These are phyloP conservation scores for Platycercus adscitus DNA, from an alignment of 2,113 vertebrate species.

Conservation along the genomic window DNA sequence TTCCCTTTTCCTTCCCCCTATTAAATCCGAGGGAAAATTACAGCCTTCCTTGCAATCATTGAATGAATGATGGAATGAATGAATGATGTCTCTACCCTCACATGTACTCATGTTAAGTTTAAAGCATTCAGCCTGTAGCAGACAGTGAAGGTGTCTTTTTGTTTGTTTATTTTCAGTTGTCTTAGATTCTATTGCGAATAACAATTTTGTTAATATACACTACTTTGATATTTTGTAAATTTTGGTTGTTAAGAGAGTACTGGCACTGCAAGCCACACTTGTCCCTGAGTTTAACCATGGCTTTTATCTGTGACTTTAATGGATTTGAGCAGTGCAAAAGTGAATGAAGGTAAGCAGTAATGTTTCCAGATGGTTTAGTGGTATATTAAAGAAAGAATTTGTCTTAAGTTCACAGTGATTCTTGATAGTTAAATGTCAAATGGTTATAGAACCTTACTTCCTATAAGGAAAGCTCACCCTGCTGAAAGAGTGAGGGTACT, in stretches of 20 bases:
- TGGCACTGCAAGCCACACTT: not conserved
- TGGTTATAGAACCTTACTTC: not conserved
- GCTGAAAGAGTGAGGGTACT: not conserved
- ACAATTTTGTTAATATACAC: fast-evolving
- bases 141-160: not conserved
- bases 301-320: not conserved
- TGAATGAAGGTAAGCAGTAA: not conserved
- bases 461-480: not conserved
- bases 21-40: not conserved
- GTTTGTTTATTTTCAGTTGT: fast-evolving
- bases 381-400: not conserved
- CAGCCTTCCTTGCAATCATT: not conserved
- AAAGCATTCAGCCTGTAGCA: not conserved
- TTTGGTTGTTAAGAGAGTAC: fast-evolving
- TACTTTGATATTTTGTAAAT: fast-evolving
- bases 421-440: not conserved
- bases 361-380: not conserved
- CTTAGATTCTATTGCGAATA: not conserved
- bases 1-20: too few relatives aligned
- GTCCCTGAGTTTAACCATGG: not conserved
- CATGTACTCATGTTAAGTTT: too few relatives aligned
- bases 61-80: not conserved
- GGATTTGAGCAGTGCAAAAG: not conserved
- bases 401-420: not conserved
- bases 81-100: not conserved